phyloP scores from a whole-genome alignment of 2,797 vertebrate species.

The Micropoecilia bifurca region DNA sequence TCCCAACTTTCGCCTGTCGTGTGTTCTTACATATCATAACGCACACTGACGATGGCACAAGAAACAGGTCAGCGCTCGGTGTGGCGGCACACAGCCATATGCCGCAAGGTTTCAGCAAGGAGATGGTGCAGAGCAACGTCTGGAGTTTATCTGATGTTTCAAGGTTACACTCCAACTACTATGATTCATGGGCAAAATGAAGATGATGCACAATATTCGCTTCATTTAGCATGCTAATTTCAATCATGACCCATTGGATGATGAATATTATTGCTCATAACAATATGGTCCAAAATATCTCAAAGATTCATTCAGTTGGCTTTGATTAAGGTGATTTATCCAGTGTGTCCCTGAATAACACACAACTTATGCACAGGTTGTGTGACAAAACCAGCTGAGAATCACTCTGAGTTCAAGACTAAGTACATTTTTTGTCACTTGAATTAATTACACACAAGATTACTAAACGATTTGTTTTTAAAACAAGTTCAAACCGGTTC shows the following conservation, averaged over 20 bases:
- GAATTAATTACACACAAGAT: not conserved
- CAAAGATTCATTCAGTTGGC: not conserved
- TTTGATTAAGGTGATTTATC: constrained; percentile 1
- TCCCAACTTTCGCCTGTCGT: constrained; percentile 33
- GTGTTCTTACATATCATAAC: constrained; percentile 38
- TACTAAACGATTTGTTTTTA: not conserved
- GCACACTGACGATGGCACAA: constrained; percentile 28
- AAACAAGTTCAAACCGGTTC: not conserved
- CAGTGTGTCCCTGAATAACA: not conserved
- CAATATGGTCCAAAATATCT: not conserved
- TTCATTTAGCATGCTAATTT: not conserved
- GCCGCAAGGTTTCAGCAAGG: constrained; percentile 4
- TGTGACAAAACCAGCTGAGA: not conserved
- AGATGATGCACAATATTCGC: constrained; percentile 20
- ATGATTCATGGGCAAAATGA: constrained; percentile 9
- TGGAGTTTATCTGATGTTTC: constrained; percentile 6
- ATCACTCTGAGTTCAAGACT: not conserved
- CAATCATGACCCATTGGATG: not conserved
- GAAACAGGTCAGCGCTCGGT: constrained; percentile 41
- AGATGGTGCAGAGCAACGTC: constrained; percentile 11
- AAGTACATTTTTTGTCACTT: not conserved
- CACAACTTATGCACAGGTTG: not conserved
- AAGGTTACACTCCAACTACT: constrained; percentile 9
- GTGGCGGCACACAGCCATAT: constrained; percentile 36
- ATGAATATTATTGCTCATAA: not conserved